These are phyloP conservation scores for Himalopsyche tibetana DNA, from an alignment of 2,888 invertebrate species.

Conservation along the genomic window DNA sequence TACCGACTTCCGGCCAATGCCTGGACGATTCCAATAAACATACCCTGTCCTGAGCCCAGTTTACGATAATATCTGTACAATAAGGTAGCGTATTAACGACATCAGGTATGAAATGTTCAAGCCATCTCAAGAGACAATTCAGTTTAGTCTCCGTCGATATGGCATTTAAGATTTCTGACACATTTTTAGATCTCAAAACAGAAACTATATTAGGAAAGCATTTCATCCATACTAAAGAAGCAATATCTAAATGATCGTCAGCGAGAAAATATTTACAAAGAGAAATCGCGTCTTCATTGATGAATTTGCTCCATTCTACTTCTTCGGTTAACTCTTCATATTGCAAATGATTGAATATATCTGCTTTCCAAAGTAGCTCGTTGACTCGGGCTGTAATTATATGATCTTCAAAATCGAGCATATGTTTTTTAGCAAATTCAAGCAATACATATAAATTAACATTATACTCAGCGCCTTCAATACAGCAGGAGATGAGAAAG, in stretches of 20 bases:
- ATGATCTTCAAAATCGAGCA: constrained; percentile 46
- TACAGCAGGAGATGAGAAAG: constrained; percentile 61
- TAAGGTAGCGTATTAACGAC: constrained; percentile 74
- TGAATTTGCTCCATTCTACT: constrained; percentile 55
- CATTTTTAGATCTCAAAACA: constrained; percentile 50
- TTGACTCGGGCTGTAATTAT: constrained; percentile 56
- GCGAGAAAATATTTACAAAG: constrained; percentile 57
- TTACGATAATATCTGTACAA: constrained; percentile 74
- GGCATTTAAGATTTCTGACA: constrained; percentile 68
- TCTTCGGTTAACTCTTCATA: constrained; percentile 53
- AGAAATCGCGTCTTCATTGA: constrained; percentile 53
- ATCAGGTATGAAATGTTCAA: constrained; percentile 73
- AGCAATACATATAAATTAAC: constrained; percentile 54
- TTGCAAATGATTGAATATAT: constrained; percentile 56
- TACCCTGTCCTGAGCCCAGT: constrained; percentile 75
- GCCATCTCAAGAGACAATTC: constrained; percentile 73
- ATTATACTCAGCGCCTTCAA: constrained; percentile 60
- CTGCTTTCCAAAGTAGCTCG: constrained; percentile 62
- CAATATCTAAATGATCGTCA: constrained; percentile 60
- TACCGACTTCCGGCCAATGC: constrained; percentile 76
- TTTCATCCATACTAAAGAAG: constrained; percentile 63
- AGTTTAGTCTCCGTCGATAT: constrained; percentile 74
- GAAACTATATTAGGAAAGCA: constrained; percentile 59
- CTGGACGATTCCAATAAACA: constrained; percentile 73
- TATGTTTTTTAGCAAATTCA: constrained; percentile 59